A percentile compares a stretch with the other conserved stretches of the same genome.
These are phyloP conservation scores for Hanleya hanleyi DNA, from an alignment of 2,888 invertebrate species.

Conservation along the genomic window DNA sequence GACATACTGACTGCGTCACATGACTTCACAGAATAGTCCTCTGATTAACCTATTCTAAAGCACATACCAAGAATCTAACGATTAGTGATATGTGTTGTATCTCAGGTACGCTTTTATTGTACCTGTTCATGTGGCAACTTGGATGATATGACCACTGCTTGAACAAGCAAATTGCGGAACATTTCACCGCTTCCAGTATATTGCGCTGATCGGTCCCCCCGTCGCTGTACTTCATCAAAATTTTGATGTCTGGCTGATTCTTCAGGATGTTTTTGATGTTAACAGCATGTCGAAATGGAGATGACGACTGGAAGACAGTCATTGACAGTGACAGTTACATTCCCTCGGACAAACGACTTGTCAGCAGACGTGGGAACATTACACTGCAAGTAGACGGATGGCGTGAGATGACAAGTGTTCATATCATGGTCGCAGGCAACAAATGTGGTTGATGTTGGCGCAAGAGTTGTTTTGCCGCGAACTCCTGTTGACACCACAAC, in stretches of 20 bases:
- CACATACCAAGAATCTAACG: too few relatives aligned
- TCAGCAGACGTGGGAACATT: slow-evolving; percentile 16
- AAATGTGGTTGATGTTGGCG: slow-evolving; percentile 16
- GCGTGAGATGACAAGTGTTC: slow-evolving; percentile 20
- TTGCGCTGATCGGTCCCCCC: background rate
- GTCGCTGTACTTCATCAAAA: background rate
- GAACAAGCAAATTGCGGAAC: slow-evolving; percentile 29
- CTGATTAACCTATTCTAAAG: too few relatives aligned
- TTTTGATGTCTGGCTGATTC: background rate
- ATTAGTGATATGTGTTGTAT: too few relatives aligned
- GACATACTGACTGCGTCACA: too few relatives aligned
- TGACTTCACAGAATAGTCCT: too few relatives aligned
- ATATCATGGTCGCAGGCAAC: slow-evolving; percentile 40
- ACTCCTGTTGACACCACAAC: slow-evolving; percentile 31
- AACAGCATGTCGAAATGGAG: slow-evolving; percentile 33
- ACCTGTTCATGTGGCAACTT: too few relatives aligned
- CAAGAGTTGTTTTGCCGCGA: slow-evolving; percentile 27
- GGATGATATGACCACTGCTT: slow-evolving; percentile 25
- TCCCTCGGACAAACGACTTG: slow-evolving; percentile 32
- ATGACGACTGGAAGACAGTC: slow-evolving; percentile 35
- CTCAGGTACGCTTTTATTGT: too few relatives aligned
- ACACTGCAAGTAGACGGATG: slow-evolving; percentile 28
- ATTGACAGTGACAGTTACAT: slow-evolving; percentile 17
- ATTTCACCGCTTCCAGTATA: background rate
- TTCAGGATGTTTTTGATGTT: background rate